Base-by-base conservation (phyloP, 2,113 vertebrate species). In the Crypturellus undulatus region DNA sequence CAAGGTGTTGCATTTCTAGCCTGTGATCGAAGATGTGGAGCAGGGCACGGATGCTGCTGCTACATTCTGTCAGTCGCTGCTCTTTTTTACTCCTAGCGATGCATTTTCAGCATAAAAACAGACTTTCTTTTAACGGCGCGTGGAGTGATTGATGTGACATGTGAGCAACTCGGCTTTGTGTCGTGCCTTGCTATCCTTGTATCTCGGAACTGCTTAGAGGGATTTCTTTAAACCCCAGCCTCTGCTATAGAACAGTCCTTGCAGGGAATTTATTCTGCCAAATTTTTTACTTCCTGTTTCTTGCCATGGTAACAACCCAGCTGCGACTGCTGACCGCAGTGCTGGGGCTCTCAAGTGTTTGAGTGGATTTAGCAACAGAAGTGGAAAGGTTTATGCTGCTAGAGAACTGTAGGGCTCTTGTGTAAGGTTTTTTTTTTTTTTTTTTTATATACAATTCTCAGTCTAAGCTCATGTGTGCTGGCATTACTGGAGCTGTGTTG, bases 81-180 rank as follows among this genome's bases (percentile, higher is more conserved):
- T 68, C 19, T 4, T 79, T 76, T 76, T 69, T 69, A 9, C 40
- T 84, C 42, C 58, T 38, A 7, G 52, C 72, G 24, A 2, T 64
- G 3, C 58, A 25, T 58, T 79, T 76, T 45, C 24, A 10, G 65
- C 2, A 2, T 52, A 22, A 84, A 83, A 90, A 62, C 12, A 71
- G 64, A 30, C 20, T 84, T 64, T 79, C 43, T 84, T 11, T 26
- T 60, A 68, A 2, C n/a, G 73, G 64, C 40, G n/a, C 0, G 3
- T 78, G 65, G 65, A 5, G 5, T 25, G 19, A 32, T 34, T 38
- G 38, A 8, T 2, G 1, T 76, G 47, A n/a, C 0, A 0, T 1
- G 2, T 56, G 78, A 45, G 8, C 1, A 2, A 62, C 58, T 81
- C 69, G 49, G 24, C 68, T 90, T 71, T 72, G 42, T 70, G 42